Evolutionary conservation across 2,113 vertebrate genomes (phyloP).

Genomic region (Regulus satrapa): DNA sequence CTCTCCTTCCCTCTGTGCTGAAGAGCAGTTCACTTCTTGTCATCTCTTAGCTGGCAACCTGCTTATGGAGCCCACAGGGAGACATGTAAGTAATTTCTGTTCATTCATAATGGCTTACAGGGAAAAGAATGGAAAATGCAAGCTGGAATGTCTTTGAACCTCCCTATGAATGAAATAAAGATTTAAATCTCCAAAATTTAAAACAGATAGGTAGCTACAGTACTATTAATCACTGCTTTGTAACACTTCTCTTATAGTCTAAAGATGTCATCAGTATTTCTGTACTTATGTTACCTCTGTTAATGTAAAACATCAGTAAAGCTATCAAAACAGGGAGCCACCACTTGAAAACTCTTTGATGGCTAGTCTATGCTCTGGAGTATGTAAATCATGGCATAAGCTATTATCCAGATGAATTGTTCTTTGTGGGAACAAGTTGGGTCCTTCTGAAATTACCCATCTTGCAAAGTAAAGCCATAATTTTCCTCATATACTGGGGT

Average conservation of each 20-base stretch:
- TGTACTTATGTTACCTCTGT: not conserved
- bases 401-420: not conserved
- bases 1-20: not conserved
- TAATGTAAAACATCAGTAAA: not conserved
- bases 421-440: not conserved
- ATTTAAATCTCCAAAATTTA: not conserved
- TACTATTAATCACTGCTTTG: not conserved
- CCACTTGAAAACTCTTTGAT: not conserved
- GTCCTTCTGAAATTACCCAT: not conserved
- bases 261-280: not conserved
- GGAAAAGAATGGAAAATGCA: not conserved
- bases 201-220: not conserved
- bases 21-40: not conserved
- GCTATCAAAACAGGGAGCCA: not conserved
- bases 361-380: not conserved
- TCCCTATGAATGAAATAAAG: not conserved
- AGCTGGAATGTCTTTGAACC: not conserved
- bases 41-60: not conserved
- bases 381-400: not conserved
- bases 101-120: not conserved
- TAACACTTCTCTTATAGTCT: not conserved
- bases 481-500: not conserved
- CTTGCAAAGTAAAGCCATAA: not conserved
- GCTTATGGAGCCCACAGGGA: not conserved
- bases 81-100: not conserved